Evolutionary conservation across 2,113 vertebrate species (phyloP).

Genomic region (Craseonycteris thonglongyai): DNA sequence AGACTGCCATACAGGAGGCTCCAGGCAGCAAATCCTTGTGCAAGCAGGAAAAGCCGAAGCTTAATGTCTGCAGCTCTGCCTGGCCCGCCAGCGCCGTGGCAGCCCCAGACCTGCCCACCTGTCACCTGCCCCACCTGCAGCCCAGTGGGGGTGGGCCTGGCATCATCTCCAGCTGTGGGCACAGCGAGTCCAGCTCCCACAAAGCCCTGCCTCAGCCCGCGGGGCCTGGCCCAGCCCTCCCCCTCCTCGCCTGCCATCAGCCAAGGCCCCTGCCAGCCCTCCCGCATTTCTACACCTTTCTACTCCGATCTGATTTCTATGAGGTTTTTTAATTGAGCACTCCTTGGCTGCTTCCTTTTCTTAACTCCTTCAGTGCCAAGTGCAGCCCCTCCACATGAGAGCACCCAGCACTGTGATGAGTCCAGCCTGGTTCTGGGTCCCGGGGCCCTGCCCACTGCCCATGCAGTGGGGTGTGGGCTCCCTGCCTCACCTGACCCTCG

Average conservation of each 20-base stretch:
- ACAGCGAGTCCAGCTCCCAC: neutral
- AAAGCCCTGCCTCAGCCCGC: neutral
- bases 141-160: neutral
- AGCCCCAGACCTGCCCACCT: neutral
- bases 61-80: conserved; percentile 65
- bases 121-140: neutral
- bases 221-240: neutral
- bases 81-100: neutral
- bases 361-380: conserved; percentile 68
- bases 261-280: neutral
- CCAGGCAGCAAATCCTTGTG: conserved; percentile 66
- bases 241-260: neutral
- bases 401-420: conserved; percentile 82
- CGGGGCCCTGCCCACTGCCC: conserved; percentile 18
- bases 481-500: neutral
- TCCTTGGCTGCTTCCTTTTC: conserved; percentile 75
- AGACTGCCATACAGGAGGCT: conserved; percentile 50
- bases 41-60: conserved; percentile 70
- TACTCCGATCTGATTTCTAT: conserved; percentile 77
- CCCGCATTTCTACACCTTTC: conserved; percentile 79
- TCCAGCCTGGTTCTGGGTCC: conserved; percentile 72
- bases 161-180: neutral
- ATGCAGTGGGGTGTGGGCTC: neutral
- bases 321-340: conserved; percentile 76
- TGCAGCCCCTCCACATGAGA: conserved; percentile 73